phyloP scores from a whole-genome alignment of 2,113 vertebrate species.

The Gymnarchus niloticus region DNA sequence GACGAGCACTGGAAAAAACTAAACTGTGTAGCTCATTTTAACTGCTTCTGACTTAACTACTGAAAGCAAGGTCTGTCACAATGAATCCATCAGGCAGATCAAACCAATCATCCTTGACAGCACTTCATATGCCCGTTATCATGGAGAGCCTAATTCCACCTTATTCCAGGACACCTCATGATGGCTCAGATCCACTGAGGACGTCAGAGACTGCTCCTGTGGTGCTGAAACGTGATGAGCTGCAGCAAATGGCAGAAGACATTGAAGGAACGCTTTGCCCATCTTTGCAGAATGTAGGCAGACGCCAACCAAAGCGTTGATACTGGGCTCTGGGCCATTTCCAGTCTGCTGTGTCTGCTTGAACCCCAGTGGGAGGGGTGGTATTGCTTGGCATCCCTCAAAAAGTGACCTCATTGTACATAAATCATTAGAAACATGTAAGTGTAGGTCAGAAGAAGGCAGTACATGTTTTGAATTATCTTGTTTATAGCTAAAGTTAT shows the following conservation, averaged over 20 bases:
- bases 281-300: background rate
- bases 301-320: background rate
- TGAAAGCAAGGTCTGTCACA: background rate
- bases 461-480: background rate
- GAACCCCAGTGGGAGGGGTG: background rate
- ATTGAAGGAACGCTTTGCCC: background rate
- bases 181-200: background rate
- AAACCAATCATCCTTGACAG: background rate
- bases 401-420: background rate
- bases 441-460: background rate
- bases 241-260: background rate
- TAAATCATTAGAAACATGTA: background rate
- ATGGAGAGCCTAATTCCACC: background rate
- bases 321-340: background rate
- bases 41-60: background rate
- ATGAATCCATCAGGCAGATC: background rate
- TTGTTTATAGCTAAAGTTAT: too few species aligned
- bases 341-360: conserved; percentile 4
- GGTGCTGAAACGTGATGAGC: background rate
- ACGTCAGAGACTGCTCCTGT: background rate
- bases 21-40: background rate
- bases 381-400: background rate
- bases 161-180: background rate
- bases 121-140: background rate
- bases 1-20: background rate